Base-by-base conservation (phyloP, 2,888 invertebrate species). In the Opisthograptis luteolata region DNA sequence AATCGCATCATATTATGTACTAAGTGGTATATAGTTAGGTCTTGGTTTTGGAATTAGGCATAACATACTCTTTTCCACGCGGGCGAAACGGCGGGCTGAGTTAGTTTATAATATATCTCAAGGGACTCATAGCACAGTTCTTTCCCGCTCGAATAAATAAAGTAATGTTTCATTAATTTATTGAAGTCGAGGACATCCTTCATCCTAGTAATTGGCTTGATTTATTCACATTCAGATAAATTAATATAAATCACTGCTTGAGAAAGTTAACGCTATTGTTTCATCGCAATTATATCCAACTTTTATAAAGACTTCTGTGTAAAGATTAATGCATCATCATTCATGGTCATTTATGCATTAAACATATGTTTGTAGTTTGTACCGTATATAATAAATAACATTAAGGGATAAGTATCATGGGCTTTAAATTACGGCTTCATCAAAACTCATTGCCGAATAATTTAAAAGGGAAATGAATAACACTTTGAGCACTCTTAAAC, bases 341-440 rank as follows among this genome's bases (percentile, higher is more conserved):
- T n/a, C n/a, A n/a, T n/a, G 53, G 47, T 19, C 27, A 42, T 40
- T 42, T 31, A 35, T 39, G 36, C 35, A 55, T 52, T 36, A 42
- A 46, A 15, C 36, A 36, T 31, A 47, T 58, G 31, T 51, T 37
- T 36, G 22, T 27, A 43, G 12, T 4, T 17, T 17, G 17, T 27
- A 27, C 24, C 24, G 32, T 17, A 32, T 19, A 20, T 14, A 28
- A 35, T 42, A 24, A 32, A 19, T 34, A 32, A 42, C 22, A 22
- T 6, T 30, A 30, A 12, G n/a, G 2, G 4, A 13, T 37, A 25
- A n/a, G 6, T 45, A 43, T 40, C 43, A 37, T 48, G 44, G 54
- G 12, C 13, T 9, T 59, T 41, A 61, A 59, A 50, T 53, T 57
- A 69, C 54, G 45, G 45, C 70, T 70, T 66, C 60, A 67, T 70